A percentile compares a stretch with the other conserved stretches of the same genome.
These are phyloP conservation scores for Pogoniulus pusillus DNA, from an alignment of 2,797 vertebrate species.

Conservation along the genomic window DNA sequence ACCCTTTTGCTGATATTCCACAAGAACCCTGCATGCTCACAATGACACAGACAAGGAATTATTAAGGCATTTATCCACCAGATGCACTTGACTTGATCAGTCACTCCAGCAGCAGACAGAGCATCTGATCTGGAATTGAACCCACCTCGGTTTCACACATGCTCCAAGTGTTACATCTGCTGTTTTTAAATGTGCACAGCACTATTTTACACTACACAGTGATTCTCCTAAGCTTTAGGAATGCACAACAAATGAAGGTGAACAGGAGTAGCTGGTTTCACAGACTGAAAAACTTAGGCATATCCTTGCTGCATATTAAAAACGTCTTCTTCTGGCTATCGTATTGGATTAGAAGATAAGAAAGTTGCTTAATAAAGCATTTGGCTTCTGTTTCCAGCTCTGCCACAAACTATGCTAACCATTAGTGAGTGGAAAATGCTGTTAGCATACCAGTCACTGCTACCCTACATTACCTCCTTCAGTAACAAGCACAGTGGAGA, in stretches of 20 bases:
- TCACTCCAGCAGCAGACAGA: constrained; percentile 46
- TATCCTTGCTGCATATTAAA: constrained; percentile 53
- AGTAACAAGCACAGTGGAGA: constrained; percentile 2
- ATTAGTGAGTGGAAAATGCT: constrained; percentile 11
- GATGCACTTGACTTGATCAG: constrained; percentile 56
- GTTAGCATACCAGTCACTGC: constrained; percentile 17
- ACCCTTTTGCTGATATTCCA: constrained; percentile 3
- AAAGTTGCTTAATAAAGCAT: constrained; percentile 6
- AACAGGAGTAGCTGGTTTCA: constrained; percentile 31
- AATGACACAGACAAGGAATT: neutral
- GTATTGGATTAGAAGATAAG: constrained; percentile 18
- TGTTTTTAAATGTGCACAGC: constrained; percentile 13
- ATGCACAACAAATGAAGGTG: constrained; percentile 56
- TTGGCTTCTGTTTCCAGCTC: constrained; percentile 31
- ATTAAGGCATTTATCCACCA: constrained; percentile 39
- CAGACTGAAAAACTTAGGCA: constrained; percentile 4
- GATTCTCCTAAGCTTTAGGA: constrained; percentile 19
- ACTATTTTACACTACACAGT: constrained; percentile 43
- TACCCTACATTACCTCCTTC: neutral
- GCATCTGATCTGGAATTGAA: constrained; percentile 60
- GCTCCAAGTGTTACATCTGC: constrained; percentile 43
- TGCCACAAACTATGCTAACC: constrained; percentile 31
- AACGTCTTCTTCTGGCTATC: neutral
- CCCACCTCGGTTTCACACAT: constrained; percentile 17
- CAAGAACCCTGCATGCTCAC: neutral